Conservation (phyloP, 2,888 invertebrate genomes). For the Cremastinae sp. region DNA sequence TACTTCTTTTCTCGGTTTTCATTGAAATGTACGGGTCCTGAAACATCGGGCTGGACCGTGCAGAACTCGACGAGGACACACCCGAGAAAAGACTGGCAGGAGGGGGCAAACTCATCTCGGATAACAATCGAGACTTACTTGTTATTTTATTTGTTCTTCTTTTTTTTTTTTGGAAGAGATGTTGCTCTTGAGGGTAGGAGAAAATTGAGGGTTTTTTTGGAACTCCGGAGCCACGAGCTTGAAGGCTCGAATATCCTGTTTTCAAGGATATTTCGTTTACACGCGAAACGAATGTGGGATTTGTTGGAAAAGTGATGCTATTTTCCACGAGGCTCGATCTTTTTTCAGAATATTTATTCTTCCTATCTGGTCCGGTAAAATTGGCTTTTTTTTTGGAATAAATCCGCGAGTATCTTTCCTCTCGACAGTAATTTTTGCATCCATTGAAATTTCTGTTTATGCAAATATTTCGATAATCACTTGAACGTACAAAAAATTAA, state of each 20-base stretch:
- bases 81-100: slow-evolving; percentile 61
- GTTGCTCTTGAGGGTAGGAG: not conserved
- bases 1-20: slow-evolving; percentile 48
- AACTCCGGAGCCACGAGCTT: slow-evolving; percentile 54
- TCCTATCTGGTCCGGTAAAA: too few species aligned
- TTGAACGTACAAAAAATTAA: too few species aligned
- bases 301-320: slow-evolving; percentile 16
- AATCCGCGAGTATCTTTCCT: too few species aligned
- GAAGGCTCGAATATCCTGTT: not conserved
- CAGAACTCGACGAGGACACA: slow-evolving; percentile 49
- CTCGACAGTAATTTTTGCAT: too few species aligned
- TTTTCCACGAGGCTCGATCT: slow-evolving; percentile 42
- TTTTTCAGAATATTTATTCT: not conserved
- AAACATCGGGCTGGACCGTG: slow-evolving; percentile 25
- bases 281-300: slow-evolving; percentile 20
- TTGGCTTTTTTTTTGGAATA: too few species aligned
- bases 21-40: slow-evolving; percentile 43
- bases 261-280: slow-evolving; percentile 14
- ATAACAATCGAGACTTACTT: slow-evolving; percentile 16
- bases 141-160: slow-evolving; percentile 8
- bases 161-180: slow-evolving; percentile 15
- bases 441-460: too few species aligned
- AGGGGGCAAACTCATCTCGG: slow-evolving; percentile 63
- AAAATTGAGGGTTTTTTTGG: slow-evolving; percentile 25
- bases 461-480: too few species aligned